A percentile compares a stretch with the other conserved stretches of the same genome.
Evolutionary conservation across 2,113 vertebrate genomes (phyloP).

Genomic region (Propithecus coquereli): DNA sequence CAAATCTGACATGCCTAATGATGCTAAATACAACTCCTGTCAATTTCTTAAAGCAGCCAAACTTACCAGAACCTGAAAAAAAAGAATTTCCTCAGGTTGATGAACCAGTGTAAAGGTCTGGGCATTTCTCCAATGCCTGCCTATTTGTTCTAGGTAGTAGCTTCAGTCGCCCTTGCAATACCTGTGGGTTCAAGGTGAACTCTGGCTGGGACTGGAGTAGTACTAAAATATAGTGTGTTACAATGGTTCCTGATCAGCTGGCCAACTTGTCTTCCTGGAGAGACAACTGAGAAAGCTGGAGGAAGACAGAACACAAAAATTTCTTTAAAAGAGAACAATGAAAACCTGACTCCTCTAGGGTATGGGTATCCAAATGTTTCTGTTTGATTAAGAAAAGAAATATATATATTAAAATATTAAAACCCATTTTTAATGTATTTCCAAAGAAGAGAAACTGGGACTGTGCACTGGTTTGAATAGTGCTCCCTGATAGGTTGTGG

Average conservation of each 20-base stretch:
- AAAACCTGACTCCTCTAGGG: background rate
- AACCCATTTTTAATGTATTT: background rate
- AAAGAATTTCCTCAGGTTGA: background rate
- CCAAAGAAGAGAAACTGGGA: background rate
- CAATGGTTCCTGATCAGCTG: background rate
- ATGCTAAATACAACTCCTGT: background rate
- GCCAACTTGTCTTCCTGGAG: background rate
- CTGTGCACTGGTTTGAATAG: background rate
- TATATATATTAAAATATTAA: background rate
- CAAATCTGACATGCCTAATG: background rate
- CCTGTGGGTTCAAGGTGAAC: background rate
- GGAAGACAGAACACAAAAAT: background rate
- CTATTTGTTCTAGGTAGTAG: background rate
- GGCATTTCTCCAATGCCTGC: background rate
- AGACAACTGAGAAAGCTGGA: background rate
- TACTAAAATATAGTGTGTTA: background rate
- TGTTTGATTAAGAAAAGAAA: background rate
- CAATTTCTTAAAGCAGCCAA: conserved; percentile 27
- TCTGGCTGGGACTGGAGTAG: background rate
- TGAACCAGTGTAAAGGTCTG: background rate
- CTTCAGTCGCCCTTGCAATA: background rate
- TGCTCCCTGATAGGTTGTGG: background rate
- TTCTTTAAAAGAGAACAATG: background rate
- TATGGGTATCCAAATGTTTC: background rate
- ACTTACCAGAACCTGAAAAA: background rate